phyloP scores from a whole-genome alignment of 2,888 invertebrate species.

The Monopis laevigella region DNA sequence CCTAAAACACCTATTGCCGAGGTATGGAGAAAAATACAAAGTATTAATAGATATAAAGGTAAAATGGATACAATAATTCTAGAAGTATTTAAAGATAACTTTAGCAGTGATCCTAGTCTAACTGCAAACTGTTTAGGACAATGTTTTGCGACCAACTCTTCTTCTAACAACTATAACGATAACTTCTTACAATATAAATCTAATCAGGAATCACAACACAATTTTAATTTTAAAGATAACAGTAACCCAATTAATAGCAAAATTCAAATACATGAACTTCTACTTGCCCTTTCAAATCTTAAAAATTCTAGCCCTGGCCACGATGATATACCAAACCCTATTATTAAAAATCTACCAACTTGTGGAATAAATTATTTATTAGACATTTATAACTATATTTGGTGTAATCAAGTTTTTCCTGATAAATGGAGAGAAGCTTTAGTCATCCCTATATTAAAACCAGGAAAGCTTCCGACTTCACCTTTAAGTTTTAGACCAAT shows the following conservation, averaged over 20 bases:
- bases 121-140: constrained; percentile 9
- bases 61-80: neutral
- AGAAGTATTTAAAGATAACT: neutral
- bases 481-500: constrained; percentile 18
- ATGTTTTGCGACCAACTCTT: constrained; percentile 15
- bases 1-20: constrained; percentile 12
- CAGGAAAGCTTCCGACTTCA: constrained; percentile 14
- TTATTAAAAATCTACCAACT: constrained; percentile 18
- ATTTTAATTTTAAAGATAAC: neutral
- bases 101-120: neutral
- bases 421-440: constrained; percentile 18
- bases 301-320: constrained; percentile 17
- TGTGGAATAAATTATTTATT: constrained; percentile 14
- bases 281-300: constrained; percentile 9
- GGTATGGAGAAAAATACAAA: constrained; percentile 15
- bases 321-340: constrained; percentile 17
- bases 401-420: constrained; percentile 17
- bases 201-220: neutral
- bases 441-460: constrained; percentile 19
- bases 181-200: constrained; percentile 9
- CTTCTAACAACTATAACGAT: constrained; percentile 16
- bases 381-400: neutral
- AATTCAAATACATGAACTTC: constrained; percentile 14
- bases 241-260: neutral
- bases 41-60: neutral